Conservation (phyloP, 1,140 invertebrate species). For the Cheumatopsyche charites region DNA sequence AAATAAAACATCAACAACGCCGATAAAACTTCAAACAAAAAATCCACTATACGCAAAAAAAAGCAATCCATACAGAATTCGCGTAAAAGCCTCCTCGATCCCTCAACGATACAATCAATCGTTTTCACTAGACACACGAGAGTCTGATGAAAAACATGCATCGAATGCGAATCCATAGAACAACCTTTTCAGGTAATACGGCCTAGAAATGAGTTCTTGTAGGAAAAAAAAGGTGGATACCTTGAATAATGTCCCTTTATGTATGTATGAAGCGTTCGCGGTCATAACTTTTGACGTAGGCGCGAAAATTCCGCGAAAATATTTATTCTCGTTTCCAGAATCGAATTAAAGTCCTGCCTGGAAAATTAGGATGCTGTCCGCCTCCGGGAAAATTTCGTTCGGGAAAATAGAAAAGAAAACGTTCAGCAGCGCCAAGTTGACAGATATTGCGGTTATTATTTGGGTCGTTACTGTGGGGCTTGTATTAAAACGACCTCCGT, state of each 20-base stretch:
- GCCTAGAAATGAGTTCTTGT: no score
- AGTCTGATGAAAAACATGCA: no score
- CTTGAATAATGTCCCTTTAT: constrained; percentile 23
- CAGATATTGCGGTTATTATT: constrained; percentile 1
- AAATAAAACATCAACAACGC: no score
- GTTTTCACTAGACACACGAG: no score
- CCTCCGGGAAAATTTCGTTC: constrained; percentile 12
- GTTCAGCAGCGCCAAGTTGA: constrained; percentile 11
- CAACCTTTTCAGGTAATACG: no score
- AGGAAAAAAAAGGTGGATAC: not conserved
- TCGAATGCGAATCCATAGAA: no score
- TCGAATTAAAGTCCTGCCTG: not conserved
- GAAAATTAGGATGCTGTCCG: constrained; percentile 7
- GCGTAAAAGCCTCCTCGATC: no score
- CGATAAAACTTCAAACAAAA: no score
- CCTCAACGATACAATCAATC: no score
- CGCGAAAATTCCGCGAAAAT: constrained; percentile 19
- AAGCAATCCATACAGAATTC: no score
- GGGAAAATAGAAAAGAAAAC: constrained; percentile 15
- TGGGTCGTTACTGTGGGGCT: not conserved
- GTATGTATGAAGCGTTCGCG: constrained; percentile 22
- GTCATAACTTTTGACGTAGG: constrained; percentile 23
- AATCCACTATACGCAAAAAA: no score
- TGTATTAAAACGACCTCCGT: not conserved
- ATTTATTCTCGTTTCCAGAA: constrained; percentile 20